Evolutionary conservation across 2,888 invertebrate species (phyloP).

Genomic region (Stomorhina lunata): DNA sequence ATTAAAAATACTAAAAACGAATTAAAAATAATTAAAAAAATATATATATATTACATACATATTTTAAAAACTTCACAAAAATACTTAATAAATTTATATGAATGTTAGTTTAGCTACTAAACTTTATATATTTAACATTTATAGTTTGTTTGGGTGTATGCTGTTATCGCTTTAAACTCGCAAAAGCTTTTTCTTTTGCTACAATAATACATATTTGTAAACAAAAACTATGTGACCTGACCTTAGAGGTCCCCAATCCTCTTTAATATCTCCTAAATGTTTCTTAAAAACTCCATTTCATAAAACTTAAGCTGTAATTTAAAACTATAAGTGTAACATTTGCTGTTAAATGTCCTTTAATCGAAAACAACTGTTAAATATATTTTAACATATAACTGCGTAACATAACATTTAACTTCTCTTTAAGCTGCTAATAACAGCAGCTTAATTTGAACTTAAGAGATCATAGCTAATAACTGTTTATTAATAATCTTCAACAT

Average conservation of each 20-base stretch:
- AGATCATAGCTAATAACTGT: too few species aligned
- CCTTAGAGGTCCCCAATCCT: too few species aligned
- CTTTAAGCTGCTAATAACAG: too few species aligned
- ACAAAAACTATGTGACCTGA: slow-evolving; percentile 4
- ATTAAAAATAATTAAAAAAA: not conserved
- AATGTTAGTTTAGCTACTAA: not conserved
- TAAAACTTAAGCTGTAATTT: not conserved
- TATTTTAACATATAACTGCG: too few species aligned
- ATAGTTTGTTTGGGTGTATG: slow-evolving; percentile 12
- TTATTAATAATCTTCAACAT: too few species aligned
- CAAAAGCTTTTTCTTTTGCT: not conserved
- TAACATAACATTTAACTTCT: too few species aligned
- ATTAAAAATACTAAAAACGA: not conserved
- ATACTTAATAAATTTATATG: not conserved
- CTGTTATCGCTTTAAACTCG: not conserved
- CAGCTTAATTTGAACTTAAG: too few species aligned
- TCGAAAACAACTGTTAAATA: too few species aligned
- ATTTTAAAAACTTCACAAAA: not conserved
- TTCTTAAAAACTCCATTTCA: not conserved
- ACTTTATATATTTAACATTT: not conserved
- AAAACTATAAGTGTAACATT: too few species aligned
- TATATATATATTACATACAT: not conserved
- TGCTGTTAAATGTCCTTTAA: too few species aligned
- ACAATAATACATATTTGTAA: not conserved
- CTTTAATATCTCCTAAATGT: not conserved